Evolutionary conservation across 2,797 vertebrate species (phyloP).

Genomic region (Acanthornis magna): DNA sequence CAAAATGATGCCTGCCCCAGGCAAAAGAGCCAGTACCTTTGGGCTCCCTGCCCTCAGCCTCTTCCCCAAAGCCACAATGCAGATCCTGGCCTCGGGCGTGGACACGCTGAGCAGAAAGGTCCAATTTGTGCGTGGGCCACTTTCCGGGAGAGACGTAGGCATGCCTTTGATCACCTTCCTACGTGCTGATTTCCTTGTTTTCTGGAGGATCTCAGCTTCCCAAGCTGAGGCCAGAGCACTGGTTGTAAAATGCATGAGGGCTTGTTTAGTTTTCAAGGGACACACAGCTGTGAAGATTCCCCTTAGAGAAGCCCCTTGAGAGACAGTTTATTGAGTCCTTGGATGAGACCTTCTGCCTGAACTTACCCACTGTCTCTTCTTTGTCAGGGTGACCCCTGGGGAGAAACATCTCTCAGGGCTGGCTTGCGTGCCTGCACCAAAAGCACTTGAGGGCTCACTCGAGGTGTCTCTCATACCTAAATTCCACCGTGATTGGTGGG

Average conservation of each 20-base stretch:
- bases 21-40: background rate
- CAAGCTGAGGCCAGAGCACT: background rate
- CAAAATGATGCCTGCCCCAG: background rate
- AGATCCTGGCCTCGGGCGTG: background rate
- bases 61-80: background rate
- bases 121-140: background rate
- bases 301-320: background rate
- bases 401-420: background rate
- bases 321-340: background rate
- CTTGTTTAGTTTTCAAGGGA: background rate
- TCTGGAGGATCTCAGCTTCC: background rate
- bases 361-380: too few species aligned
- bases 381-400: too few species aligned
- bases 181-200: background rate
- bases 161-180: background rate
- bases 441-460: too few species aligned
- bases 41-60: background rate
- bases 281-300: background rate
- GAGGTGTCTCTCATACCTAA: background rate
- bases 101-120: background rate
- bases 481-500: background rate
- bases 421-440: background rate
- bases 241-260: background rate
- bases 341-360: background rate
- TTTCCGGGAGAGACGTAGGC: too few species aligned